Conservation (phyloP, 2,113 vertebrate species). For the Aplodontia rufa region DNA sequence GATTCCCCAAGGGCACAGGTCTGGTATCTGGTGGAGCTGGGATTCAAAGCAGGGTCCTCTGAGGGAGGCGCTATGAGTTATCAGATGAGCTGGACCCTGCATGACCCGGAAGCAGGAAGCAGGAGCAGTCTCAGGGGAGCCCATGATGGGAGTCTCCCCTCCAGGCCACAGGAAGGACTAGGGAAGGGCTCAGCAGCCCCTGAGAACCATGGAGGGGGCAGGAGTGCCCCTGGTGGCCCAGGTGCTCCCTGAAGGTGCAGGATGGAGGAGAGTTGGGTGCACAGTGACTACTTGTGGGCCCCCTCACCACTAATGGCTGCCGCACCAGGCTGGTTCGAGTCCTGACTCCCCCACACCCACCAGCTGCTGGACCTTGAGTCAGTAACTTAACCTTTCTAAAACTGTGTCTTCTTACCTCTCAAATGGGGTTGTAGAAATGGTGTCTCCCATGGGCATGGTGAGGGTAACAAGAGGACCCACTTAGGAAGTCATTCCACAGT, state of each 20-base stretch:
- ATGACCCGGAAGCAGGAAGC: not conserved
- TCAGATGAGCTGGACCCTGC: not conserved
- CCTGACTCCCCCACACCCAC: not conserved
- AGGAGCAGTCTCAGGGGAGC: not conserved
- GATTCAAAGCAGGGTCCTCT: not conserved
- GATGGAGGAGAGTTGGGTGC: too few species aligned
- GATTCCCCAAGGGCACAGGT: too few species aligned
- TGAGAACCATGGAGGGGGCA: not conserved
- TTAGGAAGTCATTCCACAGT: accelerated
- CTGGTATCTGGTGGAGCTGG: not conserved
- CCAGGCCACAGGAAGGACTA: not conserved
- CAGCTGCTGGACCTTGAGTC: not conserved
- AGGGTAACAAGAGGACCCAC: accelerated
- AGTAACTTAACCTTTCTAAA: not conserved
- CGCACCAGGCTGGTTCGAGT: not conserved
- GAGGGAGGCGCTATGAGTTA: not conserved
- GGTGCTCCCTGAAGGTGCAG: too few species aligned
- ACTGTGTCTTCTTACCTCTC: too few species aligned
- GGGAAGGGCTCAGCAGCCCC: not conserved
- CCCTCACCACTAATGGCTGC: accelerated
- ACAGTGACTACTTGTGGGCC: too few species aligned
- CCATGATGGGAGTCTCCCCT: too few species aligned
- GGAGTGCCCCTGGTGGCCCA: not conserved
- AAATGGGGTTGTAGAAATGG: too few species aligned
- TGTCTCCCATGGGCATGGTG: not conserved